phyloP scores from a whole-genome alignment of 2,888 invertebrate genomes.

The Hanleya hanleyi region DNA sequence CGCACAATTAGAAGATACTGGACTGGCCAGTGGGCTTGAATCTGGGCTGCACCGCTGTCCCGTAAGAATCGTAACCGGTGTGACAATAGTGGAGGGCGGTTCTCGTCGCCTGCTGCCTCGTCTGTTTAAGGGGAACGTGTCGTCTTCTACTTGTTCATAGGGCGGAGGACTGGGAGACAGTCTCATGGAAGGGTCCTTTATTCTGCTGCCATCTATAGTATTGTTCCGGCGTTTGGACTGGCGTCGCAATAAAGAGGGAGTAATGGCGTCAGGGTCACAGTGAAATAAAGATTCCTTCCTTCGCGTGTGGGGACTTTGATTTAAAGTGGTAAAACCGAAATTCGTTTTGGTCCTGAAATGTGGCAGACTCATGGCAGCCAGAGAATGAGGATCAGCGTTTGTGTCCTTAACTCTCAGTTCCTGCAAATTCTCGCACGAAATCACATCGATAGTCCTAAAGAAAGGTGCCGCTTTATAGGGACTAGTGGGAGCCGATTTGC shows the following conservation, averaged over 20 bases:
- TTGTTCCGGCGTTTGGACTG: neutral
- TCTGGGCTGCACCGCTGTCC: slow-evolving; percentile 6
- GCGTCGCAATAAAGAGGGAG: neutral
- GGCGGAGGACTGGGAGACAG: neutral
- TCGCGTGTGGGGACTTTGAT: slow-evolving; percentile 57
- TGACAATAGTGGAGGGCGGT: neutral
- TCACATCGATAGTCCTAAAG: neutral
- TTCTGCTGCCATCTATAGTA: neutral
- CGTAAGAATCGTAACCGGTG: neutral
- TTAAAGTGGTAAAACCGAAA: slow-evolving; percentile 58
- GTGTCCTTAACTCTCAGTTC: slow-evolving; percentile 34
- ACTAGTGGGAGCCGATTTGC: slow-evolving; percentile 39
- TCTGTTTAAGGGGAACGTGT: neutral
- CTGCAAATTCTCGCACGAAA: slow-evolving; percentile 5
- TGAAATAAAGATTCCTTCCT: slow-evolving; percentile 64
- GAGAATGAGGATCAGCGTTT: slow-evolving; percentile 57
- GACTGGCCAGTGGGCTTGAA: slow-evolving; percentile 12
- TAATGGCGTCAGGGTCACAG: neutral
- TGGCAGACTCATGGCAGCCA: slow-evolving; percentile 55
- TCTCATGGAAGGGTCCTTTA: neutral
- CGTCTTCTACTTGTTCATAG: neutral
- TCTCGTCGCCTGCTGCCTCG: neutral
- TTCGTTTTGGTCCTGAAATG: slow-evolving; percentile 56
- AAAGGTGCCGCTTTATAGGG: slow-evolving; percentile 38
- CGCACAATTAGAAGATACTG: slow-evolving; percentile 13